phyloP scores from a whole-genome alignment of 37 sponge, comb jelly and placozoan species.

The Spongilla lacustris region DNA sequence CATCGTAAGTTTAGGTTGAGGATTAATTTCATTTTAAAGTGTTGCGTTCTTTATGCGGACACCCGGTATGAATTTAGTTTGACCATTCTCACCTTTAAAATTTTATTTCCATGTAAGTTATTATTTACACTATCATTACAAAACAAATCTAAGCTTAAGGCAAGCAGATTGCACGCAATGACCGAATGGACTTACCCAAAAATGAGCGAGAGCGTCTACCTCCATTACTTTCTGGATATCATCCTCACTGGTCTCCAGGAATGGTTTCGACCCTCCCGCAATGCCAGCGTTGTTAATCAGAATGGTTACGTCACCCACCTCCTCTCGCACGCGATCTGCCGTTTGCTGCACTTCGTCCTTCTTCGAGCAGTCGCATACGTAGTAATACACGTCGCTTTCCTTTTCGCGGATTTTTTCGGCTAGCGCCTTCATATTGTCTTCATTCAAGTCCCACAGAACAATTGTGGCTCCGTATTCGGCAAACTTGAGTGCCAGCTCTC shows the following conservation, averaged over 20 bases:
- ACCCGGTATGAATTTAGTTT: no score
- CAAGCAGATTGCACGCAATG: no score
- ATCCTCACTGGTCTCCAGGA: not conserved
- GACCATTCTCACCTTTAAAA: no score
- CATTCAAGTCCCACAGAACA: slow-evolving; percentile 78
- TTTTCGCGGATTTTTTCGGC: slow-evolving; percentile 5
- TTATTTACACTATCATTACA: no score
- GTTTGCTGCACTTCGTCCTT: slow-evolving; percentile 49
- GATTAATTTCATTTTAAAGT: no score
- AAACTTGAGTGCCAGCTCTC: slow-evolving; percentile 31
- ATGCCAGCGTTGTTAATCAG: slow-evolving; percentile 86
- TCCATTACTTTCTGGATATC: slow-evolving; percentile 25
- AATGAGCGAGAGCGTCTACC: slow-evolving; percentile 63
- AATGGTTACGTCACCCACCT: slow-evolving; percentile 79
- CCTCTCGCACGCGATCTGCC: slow-evolving; percentile 58
- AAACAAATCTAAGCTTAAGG: no score
- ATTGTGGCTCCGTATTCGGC: slow-evolving; percentile 46
- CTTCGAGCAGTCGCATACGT: slow-evolving; percentile 48
- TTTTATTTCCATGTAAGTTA: no score
- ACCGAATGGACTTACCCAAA: slow-evolving; percentile 64
- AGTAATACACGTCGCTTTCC: slow-evolving; percentile 44
- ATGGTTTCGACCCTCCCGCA: slow-evolving; percentile 51
- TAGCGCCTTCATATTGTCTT: slow-evolving; percentile 23
- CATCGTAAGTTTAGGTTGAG: no score
- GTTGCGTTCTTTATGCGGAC: no score